Evolutionary conservation across 53 echinoderm and acorn worm species (phyloP).

Genomic region (Echinarachnius parma): DNA sequence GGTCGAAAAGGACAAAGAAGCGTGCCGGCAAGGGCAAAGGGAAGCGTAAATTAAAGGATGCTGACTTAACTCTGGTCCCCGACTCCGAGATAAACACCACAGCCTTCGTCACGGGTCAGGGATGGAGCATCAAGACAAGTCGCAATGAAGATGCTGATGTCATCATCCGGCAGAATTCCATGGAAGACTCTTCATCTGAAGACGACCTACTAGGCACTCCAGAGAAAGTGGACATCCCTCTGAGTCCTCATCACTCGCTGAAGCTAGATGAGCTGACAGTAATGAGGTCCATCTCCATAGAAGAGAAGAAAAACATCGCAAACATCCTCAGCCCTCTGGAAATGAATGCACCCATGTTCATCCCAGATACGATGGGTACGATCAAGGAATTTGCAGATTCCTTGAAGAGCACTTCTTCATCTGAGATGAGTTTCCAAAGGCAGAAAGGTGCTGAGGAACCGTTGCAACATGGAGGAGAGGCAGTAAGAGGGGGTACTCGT

Average conservation of each 20-base stretch:
- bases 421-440: constrained; percentile 14
- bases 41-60: constrained; percentile 33
- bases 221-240: constrained; percentile 26
- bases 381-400: constrained; percentile 92
- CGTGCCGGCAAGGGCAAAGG: constrained; percentile 27
- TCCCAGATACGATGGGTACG: constrained; percentile 93
- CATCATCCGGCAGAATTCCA: constrained; percentile 40
- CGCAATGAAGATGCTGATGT: constrained; percentile 82
- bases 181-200: constrained; percentile 21
- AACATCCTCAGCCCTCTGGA: constrained; percentile 85
- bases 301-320: constrained; percentile 69
- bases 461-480: not conserved
- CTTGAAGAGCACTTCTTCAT: constrained; percentile 57
- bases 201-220: not conserved
- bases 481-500: not conserved
- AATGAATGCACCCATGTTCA: constrained; percentile 67
- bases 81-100: constrained; percentile 70
- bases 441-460: not conserved
- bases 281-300: constrained; percentile 49
- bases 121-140: constrained; percentile 92
- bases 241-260: constrained; percentile 76
- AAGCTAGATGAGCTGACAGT: constrained; percentile 61
- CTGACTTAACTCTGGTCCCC: constrained; percentile 56
- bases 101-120: constrained; percentile 93
- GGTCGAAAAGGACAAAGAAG: constrained; percentile 18